Conservation (phyloP, 2,113 vertebrate genomes). For the Pimephales promelas region DNA sequence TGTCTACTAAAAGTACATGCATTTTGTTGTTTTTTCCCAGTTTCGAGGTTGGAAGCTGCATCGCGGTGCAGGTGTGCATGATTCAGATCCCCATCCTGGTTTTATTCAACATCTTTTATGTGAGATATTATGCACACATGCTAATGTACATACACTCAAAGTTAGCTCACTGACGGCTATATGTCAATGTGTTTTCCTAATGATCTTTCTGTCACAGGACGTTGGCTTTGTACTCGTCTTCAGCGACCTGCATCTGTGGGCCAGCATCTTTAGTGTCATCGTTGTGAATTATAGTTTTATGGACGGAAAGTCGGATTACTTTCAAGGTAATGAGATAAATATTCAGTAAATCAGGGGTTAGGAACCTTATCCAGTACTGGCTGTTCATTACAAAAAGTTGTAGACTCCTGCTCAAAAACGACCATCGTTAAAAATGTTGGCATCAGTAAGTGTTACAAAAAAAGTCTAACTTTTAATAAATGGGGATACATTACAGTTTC, state of each 20-base stretch:
- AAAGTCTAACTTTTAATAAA: too few species aligned
- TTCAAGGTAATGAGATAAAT: conserved; percentile 76
- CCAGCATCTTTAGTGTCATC: conserved; percentile 87
- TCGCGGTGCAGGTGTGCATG: conserved; percentile 92
- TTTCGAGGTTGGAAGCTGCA: conserved; percentile 87
- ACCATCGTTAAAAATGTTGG: neutral
- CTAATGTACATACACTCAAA: neutral
- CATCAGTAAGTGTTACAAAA: neutral
- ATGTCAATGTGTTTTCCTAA: neutral
- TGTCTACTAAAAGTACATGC: too few species aligned
- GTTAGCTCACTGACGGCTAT: neutral
- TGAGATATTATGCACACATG: conserved; percentile 61
- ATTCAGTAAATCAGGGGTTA: neutral
- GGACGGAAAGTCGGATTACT: conserved; percentile 88
- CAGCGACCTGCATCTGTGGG: conserved; percentile 79
- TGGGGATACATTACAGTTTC: neutral
- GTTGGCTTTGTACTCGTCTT: conserved; percentile 81
- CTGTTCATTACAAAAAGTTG: neutral
- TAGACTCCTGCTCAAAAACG: neutral
- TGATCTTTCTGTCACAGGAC: conserved; percentile 64
- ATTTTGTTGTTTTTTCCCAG: conserved; percentile 62
- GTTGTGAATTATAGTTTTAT: conserved; percentile 86
- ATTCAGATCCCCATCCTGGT: conserved; percentile 89
- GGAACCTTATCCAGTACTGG: neutral
- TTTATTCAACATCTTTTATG: conserved; percentile 85